Conservation (phyloP, 2,797 vertebrate species). For the Falco concolor region DNA sequence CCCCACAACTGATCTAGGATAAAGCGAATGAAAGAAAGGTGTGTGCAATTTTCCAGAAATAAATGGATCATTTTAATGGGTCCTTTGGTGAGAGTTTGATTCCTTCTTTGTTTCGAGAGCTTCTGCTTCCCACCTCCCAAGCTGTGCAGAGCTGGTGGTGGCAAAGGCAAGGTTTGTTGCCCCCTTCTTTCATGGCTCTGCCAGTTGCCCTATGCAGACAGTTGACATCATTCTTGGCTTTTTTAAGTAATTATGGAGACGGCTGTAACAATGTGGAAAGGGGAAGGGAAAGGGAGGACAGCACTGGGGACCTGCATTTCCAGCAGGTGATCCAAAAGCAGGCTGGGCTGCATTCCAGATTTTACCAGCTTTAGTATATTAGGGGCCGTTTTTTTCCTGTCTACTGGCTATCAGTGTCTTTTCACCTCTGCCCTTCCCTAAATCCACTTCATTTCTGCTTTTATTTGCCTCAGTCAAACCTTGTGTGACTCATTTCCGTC, state of each 20-base stretch:
- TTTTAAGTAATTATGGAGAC: neutral
- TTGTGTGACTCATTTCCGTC: conserved; percentile 20
- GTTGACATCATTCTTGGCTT: neutral
- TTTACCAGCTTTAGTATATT: neutral
- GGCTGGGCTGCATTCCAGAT: neutral
- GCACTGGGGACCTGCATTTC: neutral
- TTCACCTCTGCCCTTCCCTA: conserved; percentile 10
- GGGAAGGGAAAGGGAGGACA: neutral
- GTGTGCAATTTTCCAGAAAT: neutral
- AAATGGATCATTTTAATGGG: neutral
- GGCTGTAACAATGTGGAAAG: neutral
- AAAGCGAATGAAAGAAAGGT: neutral
- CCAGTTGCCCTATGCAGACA: neutral
- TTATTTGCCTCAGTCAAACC: conserved; percentile 51
- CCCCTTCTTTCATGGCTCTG: neutral
- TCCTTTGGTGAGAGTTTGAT: neutral
- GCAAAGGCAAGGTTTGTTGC: neutral
- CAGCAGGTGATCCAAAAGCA: neutral
- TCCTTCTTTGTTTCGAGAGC: neutral
- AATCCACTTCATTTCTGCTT: conserved; percentile 41
- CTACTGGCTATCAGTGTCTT: neutral
- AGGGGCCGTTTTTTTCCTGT: neutral
- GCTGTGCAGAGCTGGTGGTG: neutral
- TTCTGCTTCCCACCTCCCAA: neutral
- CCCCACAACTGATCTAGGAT: neutral